Evolutionary conservation across 2,113 vertebrate species (phyloP).

Genomic region (Eclectus roratus): DNA sequence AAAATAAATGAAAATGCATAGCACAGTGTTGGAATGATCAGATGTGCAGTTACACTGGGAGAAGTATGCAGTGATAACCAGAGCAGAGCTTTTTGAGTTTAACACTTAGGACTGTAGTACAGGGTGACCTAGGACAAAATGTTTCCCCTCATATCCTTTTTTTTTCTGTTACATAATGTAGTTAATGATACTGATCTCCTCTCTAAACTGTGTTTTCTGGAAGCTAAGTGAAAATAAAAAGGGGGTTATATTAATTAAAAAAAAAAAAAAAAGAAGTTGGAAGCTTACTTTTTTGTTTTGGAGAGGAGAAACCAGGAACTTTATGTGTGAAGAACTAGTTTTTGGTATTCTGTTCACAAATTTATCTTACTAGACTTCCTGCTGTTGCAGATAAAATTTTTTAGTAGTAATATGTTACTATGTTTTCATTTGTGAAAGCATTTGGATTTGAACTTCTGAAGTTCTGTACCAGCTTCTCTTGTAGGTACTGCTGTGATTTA

Average conservation of each 20-base stretch:
- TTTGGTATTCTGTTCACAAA: background rate
- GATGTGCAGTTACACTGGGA: background rate
- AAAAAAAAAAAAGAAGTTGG: no score
- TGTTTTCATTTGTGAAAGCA: background rate
- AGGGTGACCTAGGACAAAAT: background rate
- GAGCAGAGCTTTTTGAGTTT: background rate
- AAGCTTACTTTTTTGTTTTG: background rate
- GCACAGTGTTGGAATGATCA: background rate
- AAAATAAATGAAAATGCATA: background rate
- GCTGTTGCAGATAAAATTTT: background rate
- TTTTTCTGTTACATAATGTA: background rate
- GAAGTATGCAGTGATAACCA: background rate
- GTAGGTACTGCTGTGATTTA: background rate
- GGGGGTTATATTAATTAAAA: background rate
- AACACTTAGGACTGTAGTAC: background rate
- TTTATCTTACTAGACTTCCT: background rate
- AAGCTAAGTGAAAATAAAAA: background rate
- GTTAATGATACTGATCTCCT: background rate
- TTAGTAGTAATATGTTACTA: accelerated
- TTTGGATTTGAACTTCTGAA: background rate
- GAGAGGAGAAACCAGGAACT: background rate
- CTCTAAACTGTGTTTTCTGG: background rate
- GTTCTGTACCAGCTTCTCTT: background rate
- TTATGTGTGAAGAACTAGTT: background rate
- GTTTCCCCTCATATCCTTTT: background rate